Evolutionary conservation across 2,113 vertebrate species (phyloP), one percentile per base, ranked within the genome.

Genomic region (Urocolius indicus): DNA sequence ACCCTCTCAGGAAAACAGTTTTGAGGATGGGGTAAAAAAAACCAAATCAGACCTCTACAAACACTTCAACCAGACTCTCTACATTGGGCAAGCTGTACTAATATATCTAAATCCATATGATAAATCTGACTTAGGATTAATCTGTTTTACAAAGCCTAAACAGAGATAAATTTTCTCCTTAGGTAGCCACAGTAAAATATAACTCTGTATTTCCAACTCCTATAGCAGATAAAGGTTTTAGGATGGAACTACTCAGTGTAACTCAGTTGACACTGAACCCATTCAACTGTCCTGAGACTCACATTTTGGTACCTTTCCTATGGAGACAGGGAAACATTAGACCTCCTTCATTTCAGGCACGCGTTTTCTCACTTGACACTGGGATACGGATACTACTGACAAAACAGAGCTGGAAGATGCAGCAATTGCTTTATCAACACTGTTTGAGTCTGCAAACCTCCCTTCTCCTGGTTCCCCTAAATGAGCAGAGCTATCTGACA

Each of bases 321-420:
- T 0, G 0, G 51, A 51, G 24, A 38, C 0, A 11, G 18, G 14
- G 67, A 55, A 81, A 63, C 0, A 0, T 5, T 0, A 0, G 4
- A 24, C 34, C 3, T 36, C 66, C 49, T 34, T 18, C 7, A 65
- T 86, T 69, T 2, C 9, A 58, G 41, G 75, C 5, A 13, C 3
- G 48, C 0, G 0, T 72, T 88, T 83, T 48, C 61, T 75, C 51
- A 18, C 38, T 62, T 26, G 24, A 26, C 17, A 4, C 9, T 19
- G 23, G 22, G 7, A 46, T 1, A 1, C 13, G 38, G 38, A 7
- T 1, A 9, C 13, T n/a, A 11, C 5, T 10, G 19, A 26, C 12
- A 49, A 36, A 61, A 48, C 9, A 16, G 3, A 49, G 3, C 10
- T 27, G 57, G 26, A 52, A 75, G 91, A 75, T 0, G 3, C 34